phyloP scores from a whole-genome alignment of 2,797 vertebrate genomes.

The Ispidina lecontei region DNA sequence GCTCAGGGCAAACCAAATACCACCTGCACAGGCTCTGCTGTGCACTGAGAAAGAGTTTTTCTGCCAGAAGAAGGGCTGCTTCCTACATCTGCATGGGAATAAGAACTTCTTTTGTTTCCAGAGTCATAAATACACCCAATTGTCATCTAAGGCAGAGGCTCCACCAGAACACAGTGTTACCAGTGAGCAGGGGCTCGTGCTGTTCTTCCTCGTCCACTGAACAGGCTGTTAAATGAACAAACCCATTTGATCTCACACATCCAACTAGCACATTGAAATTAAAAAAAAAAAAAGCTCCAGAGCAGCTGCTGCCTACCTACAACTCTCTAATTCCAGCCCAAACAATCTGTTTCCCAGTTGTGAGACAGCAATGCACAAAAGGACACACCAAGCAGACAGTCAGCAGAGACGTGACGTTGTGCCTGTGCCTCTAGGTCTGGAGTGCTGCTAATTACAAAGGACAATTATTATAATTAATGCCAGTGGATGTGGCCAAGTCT shows the following conservation, averaged over 20 bases:
- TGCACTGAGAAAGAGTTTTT: neutral
- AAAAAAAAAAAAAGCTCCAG: slow-evolving; percentile 5
- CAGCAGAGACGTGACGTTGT: slow-evolving; percentile 26
- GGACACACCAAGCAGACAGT: slow-evolving; percentile 51
- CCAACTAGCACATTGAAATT: slow-evolving; percentile 4
- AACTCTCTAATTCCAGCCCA: slow-evolving; percentile 63
- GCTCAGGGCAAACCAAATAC: neutral
- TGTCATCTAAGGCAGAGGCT: neutral
- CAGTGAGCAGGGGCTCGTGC: neutral
- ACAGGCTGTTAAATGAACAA: slow-evolving; percentile 64
- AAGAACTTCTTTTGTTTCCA: neutral
- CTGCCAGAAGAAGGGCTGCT: neutral
- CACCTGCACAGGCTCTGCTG: neutral
- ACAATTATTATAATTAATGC: slow-evolving; percentile 74
- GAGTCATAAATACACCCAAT: neutral
- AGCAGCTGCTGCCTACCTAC: slow-evolving; percentile 71
- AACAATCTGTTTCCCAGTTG: slow-evolving; percentile 71
- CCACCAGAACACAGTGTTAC: neutral
- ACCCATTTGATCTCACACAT: slow-evolving; percentile 40
- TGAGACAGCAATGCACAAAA: slow-evolving; percentile 37
- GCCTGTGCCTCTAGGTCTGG: slow-evolving; percentile 50
- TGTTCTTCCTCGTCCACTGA: slow-evolving; percentile 4
- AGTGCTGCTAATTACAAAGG: slow-evolving; percentile 48
- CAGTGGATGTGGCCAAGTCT: slow-evolving; percentile 66
- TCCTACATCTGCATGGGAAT: neutral